Evolutionary conservation across 2,888 invertebrate genomes (phyloP), one percentile per base, ranked within the genome.

Genomic region (Sinopyrophorus schimmeli): DNA sequence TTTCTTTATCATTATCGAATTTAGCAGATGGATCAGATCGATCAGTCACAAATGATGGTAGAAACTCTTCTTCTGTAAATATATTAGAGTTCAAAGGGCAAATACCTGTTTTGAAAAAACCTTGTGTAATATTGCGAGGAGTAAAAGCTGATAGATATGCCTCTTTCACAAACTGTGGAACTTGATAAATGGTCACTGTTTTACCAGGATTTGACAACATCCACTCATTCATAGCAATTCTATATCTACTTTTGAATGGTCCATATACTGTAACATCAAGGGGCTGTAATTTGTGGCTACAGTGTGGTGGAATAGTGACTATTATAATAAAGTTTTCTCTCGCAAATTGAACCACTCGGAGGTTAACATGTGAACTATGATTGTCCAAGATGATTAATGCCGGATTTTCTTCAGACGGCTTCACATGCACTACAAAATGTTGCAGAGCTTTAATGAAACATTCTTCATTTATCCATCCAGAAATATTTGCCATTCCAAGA

Each of bases 121-220:
- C 62, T 27, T 53, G 43, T 14, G 28, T 50, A 7, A 67, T 61
- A 47, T 65, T 68, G 14, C 20, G 46, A 32, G 57, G 53, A 15
- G 53, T 60, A 34, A 62, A 54, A 11, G 61, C 57, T 21, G 41
- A 26, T 31, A 47, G 53, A 18, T 54, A 55, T 21, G 63, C 61
- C 17, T 27, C 47, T 21, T 46, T 54, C 11, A 55, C 43, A 46
- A 59, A 47, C 30, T 32, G 55, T 26, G 62, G 53, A 24, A 67
- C 47, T 28, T 66, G 57, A 54, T 69, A 64, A 37, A 68, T 65
- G 10, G 62, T 61, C 14, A 68, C 58, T 12, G 61, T 54, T 54
- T 63, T 62, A 3, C 66, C 65, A 23, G 65, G 65, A 47, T 69
- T 49, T 11, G 16, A 26, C 14, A 18, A 17, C 32, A 64, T 57